These are phyloP conservation scores for Oreocharis arfaki DNA, from an alignment of 2,113 vertebrate genomes.

Conservation along the genomic window DNA sequence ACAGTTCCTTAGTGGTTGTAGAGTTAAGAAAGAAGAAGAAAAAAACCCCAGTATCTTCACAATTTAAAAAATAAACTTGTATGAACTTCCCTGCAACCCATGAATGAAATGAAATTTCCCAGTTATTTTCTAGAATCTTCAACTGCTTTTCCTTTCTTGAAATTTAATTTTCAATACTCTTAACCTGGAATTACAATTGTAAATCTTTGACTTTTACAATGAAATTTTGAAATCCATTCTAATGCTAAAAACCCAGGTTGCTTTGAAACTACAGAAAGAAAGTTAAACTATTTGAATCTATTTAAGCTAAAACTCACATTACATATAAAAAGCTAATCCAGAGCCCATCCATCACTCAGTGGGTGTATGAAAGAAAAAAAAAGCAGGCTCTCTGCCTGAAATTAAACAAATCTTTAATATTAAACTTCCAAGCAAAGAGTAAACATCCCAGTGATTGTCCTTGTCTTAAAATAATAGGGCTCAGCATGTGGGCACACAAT, in stretches of 20 bases:
- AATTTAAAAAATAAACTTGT: neutral
- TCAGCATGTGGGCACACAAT: neutral
- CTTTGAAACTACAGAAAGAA: neutral
- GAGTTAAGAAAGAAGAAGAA: neutral
- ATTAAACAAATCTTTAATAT: neutral
- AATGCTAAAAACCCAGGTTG: neutral
- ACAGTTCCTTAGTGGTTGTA: neutral
- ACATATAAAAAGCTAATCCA: neutral
- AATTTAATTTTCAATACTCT: conserved; percentile 73
- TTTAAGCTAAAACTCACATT: neutral
- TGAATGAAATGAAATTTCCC: neutral
- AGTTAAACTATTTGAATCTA: neutral
- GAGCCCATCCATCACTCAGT: neutral
- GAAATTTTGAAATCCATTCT: neutral
- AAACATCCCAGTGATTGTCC: neutral
- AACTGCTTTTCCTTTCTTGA: conserved; percentile 79
- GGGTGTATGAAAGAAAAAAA: neutral
- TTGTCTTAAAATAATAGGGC: neutral
- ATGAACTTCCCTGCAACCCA: neutral
- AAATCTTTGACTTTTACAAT: neutral
- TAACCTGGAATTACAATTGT: conserved; percentile 64
- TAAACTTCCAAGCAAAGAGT: neutral
- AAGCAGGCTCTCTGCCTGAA: neutral
- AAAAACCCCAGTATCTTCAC: accelerated
- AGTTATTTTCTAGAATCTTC: conserved; percentile 84